These are phyloP conservation scores for Tetraodon nigroviridis DNA, from an alignment of 2,113 vertebrate genomes.

Conservation along the genomic window DNA sequence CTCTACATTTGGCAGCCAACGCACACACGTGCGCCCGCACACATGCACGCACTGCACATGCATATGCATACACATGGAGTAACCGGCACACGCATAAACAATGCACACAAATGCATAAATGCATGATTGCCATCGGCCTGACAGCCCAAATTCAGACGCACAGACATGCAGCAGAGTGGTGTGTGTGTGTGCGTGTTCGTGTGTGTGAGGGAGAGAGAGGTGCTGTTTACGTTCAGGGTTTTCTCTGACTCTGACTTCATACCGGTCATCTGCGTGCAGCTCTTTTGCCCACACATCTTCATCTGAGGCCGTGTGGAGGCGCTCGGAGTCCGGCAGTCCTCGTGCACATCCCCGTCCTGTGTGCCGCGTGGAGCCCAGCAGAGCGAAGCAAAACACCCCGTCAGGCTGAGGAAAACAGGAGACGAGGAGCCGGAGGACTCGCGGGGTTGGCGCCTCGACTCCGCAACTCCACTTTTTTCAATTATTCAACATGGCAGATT, in stretches of 20 bases:
- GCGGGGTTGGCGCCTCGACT: slow-evolving; percentile 7
- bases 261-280: slow-evolving; percentile 14
- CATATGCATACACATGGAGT: slow-evolving; percentile 27
- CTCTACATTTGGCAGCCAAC: slow-evolving; percentile 49
- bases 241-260: slow-evolving; percentile 2
- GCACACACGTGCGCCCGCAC: slow-evolving; percentile 25
- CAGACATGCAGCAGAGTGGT: slow-evolving; percentile 21
- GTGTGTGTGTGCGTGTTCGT: slow-evolving; percentile 7
- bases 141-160: slow-evolving; percentile 33
- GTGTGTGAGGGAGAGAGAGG: slow-evolving; percentile 11
- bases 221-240: slow-evolving; percentile 20
- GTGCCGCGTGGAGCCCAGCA: slow-evolving; percentile 29
- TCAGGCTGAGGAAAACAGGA: slow-evolving; percentile 43
- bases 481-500: slow-evolving; percentile 54
- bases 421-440: slow-evolving; percentile 21
- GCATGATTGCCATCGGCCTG: slow-evolving; percentile 55
- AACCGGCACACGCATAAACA: slow-evolving; percentile 42
- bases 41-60: slow-evolving; percentile 18
- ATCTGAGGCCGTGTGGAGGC: slow-evolving; percentile 30
- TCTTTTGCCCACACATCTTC: slow-evolving; percentile 37
- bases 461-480: slow-evolving; percentile 33
- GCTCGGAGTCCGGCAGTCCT: slow-evolving; percentile 12
- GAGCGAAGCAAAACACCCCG: slow-evolving; percentile 38
- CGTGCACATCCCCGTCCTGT: slow-evolving; percentile 29
- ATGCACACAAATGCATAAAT: slow-evolving; percentile 54